Base-by-base conservation (phyloP, 2,888 invertebrate genomes). In the Dasypolia templi region DNA sequence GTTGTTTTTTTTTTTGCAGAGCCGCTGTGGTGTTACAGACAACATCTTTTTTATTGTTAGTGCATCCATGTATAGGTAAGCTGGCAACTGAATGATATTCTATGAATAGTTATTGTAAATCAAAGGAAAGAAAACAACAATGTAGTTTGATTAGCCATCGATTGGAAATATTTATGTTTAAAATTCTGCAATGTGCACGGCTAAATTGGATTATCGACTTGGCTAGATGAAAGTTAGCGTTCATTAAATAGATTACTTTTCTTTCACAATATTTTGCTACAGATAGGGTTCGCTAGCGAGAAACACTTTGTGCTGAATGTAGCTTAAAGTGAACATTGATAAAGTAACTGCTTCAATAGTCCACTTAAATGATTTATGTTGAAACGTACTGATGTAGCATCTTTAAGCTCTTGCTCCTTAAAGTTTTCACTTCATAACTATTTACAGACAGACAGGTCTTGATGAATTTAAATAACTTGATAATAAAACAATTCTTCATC, bases 181-280 rank as follows among this genome's bases (percentile, higher is more conserved):
- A 84, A 80, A 84, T 69, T 84, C 81, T 66, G 26, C 58, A 44
- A 62, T 69, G 75, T 53, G 35, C 68, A 68, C 65, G 42, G n/a
- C 53, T 63, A 66, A 80, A 84, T 80, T 84, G 84, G 68, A 84
- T 84, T 79, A 82, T 46, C 11, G 66, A 62, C 56, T 80, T 32
- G 19, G 59, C 58, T 64, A 49, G n/a, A 83, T 42, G 49, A 65
- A 83, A 79, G 55, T 66, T 70, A 26, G 55, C 32, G 46, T 64
- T 53, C 42, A 68, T 19, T 61, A 44, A 55, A 62, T 63, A 14
- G 11, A 44, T 19, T 29, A 49, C n/a, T 64, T 69, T 69, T 51
- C 49, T 64, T 61, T 59, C 22, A 35, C 22, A 62, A 68, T 63
- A 63, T 55, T 71, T 58, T 58, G 29, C 9, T 42, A 14, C 26